These are phyloP conservation scores for Oikopleura albicans DNA, from an alignment of 23 tunicate genomes.

Conservation along the genomic window DNA sequence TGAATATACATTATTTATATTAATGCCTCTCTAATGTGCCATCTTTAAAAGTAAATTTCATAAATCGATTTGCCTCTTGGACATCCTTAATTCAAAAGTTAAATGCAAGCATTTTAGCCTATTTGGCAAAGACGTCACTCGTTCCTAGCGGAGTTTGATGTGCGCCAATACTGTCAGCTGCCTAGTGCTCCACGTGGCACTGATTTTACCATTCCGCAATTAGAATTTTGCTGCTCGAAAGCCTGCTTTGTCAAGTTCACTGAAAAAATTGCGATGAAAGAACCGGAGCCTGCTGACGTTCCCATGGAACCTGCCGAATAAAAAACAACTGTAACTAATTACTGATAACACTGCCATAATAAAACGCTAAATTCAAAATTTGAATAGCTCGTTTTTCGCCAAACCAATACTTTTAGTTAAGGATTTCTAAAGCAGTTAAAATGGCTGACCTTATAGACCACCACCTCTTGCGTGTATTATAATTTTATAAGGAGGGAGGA, in stretches of 20 bases:
- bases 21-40: too few relatives aligned
- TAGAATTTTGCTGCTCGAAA: constrained; percentile 2
- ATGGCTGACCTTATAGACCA: too few relatives aligned
- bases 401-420: too few relatives aligned
- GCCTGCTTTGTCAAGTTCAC: background rate
- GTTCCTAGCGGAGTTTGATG: background rate
- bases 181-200: background rate
- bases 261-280: background rate
- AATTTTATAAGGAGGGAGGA: too few relatives aligned
- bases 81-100: too few relatives aligned
- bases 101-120: background rate
- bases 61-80: too few relatives aligned
- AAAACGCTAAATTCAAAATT: too few relatives aligned
- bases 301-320: background rate
- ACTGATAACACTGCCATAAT: background rate
- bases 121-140: background rate
- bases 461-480: too few relatives aligned
- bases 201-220: background rate
- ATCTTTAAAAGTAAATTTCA: too few relatives aligned
- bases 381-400: too few relatives aligned
- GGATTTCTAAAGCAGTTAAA: too few relatives aligned
- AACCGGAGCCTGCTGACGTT: background rate
- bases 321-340: background rate
- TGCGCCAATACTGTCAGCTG: background rate
- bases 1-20: too few relatives aligned